Conservation (phyloP, 1,140 invertebrate genomes). For the Drosophila nasuta region DNA sequence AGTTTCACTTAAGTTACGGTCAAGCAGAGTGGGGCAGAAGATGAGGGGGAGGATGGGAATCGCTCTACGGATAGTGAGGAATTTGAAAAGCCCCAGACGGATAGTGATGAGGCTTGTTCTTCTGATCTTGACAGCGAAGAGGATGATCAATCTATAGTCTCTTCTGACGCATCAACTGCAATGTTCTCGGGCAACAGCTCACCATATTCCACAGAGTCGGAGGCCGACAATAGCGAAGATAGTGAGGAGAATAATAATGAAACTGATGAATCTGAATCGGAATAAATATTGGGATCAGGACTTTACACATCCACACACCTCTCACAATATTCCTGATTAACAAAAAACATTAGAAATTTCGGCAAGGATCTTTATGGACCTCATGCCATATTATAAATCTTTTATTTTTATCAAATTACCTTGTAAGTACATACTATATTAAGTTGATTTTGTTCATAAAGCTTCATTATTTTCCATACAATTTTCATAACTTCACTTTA, state of each 20-base stretch:
- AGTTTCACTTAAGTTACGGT: neutral
- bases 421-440: neutral
- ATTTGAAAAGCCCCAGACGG: neutral
- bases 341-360: too few relatives aligned
- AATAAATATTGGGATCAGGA: slow-evolving; percentile 2
- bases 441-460: neutral
- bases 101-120: neutral
- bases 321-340: slow-evolving; percentile 10
- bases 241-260: slow-evolving; percentile 1
- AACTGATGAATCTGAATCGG: slow-evolving; percentile 13
- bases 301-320: neutral
- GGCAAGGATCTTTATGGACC: too few relatives aligned
- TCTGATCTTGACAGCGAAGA: slow-evolving; percentile 10
- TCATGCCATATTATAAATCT: too few relatives aligned
- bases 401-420: neutral
- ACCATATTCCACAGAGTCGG: neutral
- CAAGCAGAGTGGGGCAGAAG: neutral
- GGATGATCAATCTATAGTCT: neutral
- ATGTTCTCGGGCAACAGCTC: slow-evolving; percentile 15
- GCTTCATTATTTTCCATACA: neutral
- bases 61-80: neutral
- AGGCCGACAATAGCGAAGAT: slow-evolving; percentile 34
- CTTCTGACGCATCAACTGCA: neutral
- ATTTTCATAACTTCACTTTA: neutral
- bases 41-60: neutral